Base-by-base conservation (phyloP, 1,140 invertebrate genomes). In the Dolichoris vasculosae region DNA sequence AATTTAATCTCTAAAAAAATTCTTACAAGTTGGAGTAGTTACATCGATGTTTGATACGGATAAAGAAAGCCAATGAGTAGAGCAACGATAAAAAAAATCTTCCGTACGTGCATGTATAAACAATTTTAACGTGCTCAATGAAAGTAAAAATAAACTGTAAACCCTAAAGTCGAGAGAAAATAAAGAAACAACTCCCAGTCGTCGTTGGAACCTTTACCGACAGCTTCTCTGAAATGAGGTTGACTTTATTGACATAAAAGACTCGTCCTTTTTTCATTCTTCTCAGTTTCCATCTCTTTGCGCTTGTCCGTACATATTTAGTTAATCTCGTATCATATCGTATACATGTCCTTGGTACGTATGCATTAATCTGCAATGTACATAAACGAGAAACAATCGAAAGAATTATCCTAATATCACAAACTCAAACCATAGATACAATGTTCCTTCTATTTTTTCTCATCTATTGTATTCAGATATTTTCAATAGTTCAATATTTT, bases 161-260 rank as follows among this genome's bases (percentile, higher is more conserved):
- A 75, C 73, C 51, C 30, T 63, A 83, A 63, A 76, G 20, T 13
- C 4, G 32, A 26, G 15, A 13, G 48, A 26, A 20, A 13, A 59
- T 48, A 75, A 75, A 9, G n/a, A 75, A 59, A 59, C 11, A 32
- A n/a, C 15, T 2, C 13, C 1, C 20, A 69, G 3, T 30, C 15
- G 40, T 38, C 8, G 7, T 59, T 7, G 23, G 63, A 84, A 38
- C 63, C 76, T 78, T 84, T 84, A 30, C 55, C 51, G 32, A 43
- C 46, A 64, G 26, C 32, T 6, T 59, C 23, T 48, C 64, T 55
- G 30, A 43, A 59, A 76, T 0, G 23, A 15, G 8, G 15, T 69
- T 59, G 6, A 69, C 35, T 3, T 13, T 30, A n/a, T 73, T 75
- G 51, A 35, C 51, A 76, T 26, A 63, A 59, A 83, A 73, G 51